Evolutionary conservation across 2,888 invertebrate genomes (phyloP).

Genomic region (Cantharis lateralis): DNA sequence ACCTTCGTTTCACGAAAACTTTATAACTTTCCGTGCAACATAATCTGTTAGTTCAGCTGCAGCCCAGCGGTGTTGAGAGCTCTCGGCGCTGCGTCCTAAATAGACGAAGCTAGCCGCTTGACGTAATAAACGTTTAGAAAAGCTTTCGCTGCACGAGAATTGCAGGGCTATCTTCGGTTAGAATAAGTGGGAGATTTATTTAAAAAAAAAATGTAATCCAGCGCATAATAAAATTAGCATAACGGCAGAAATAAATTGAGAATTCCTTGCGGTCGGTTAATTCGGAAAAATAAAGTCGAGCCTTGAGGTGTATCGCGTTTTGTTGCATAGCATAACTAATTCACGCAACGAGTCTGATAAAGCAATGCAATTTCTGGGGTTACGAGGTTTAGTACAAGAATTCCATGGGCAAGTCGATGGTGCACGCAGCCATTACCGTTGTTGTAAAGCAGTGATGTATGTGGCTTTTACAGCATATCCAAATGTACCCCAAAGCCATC

Average conservation of each 20-base stretch:
- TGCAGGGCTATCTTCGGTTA: too few relatives aligned
- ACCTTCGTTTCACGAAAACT: too few relatives aligned
- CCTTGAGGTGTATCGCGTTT: slow-evolving; percentile 13
- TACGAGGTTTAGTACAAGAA: slow-evolving; percentile 17
- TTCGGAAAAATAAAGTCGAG: background rate
- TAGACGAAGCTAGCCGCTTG: too few relatives aligned
- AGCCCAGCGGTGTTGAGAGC: too few relatives aligned
- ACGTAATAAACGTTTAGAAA: too few relatives aligned
- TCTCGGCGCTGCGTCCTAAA: too few relatives aligned
- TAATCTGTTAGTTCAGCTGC: too few relatives aligned
- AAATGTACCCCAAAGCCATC: slow-evolving; percentile 23
- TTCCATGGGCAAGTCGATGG: slow-evolving; percentile 23
- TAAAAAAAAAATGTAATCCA: background rate
- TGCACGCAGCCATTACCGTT: slow-evolving; percentile 30
- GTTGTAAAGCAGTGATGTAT: slow-evolving; percentile 27
- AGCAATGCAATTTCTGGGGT: slow-evolving; percentile 8
- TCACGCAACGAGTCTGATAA: slow-evolving; percentile 28
- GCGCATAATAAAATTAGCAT: background rate
- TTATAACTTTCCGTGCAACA: too few relatives aligned
- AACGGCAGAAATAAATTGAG: background rate
- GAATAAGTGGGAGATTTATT: background rate
- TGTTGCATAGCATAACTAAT: slow-evolving; percentile 32
- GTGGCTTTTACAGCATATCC: slow-evolving; percentile 29
- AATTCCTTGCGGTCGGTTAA: background rate
- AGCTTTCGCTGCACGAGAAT: too few relatives aligned